Conservation (phyloP, 2,113 vertebrate genomes). For the Pimephales promelas region DNA sequence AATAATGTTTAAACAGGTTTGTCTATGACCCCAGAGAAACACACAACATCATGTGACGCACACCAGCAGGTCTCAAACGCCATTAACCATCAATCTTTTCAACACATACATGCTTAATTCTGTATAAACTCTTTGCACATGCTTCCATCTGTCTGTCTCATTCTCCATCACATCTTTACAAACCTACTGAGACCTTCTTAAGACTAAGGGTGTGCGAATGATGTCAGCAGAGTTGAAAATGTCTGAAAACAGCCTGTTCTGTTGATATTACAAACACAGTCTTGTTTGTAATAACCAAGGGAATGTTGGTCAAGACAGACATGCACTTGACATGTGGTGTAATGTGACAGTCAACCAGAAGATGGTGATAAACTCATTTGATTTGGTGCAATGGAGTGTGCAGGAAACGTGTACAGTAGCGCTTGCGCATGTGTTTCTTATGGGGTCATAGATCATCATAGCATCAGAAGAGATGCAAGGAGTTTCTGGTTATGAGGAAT, state of each 20-base stretch:
- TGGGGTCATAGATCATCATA: slow-evolving; percentile 53
- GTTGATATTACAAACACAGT: not conserved
- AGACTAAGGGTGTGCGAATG: not conserved
- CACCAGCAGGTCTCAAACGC: not conserved
- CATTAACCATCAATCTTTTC: too few species aligned
- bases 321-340: not conserved
- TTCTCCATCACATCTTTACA: not conserved
- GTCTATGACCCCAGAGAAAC: slow-evolving; percentile 33
- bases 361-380: not conserved
- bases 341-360: not conserved
- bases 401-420: not conserved
- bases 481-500: slow-evolving; percentile 49
- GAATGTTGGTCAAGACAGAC: not conserved
- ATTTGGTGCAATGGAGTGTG: not conserved
- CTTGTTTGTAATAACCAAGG: not conserved
- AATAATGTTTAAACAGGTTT: slow-evolving; percentile 22
- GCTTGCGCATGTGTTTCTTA: slow-evolving; percentile 25
- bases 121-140: not conserved
- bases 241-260: not conserved
- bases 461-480: slow-evolving; percentile 41
- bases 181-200: not conserved
- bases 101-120: not conserved
- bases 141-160: not conserved
- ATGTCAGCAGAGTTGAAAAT: not conserved
- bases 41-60: not conserved